These are phyloP conservation scores for Blastobasis lacticolella DNA, from an alignment of 2,888 invertebrate species.

Conservation along the genomic window DNA sequence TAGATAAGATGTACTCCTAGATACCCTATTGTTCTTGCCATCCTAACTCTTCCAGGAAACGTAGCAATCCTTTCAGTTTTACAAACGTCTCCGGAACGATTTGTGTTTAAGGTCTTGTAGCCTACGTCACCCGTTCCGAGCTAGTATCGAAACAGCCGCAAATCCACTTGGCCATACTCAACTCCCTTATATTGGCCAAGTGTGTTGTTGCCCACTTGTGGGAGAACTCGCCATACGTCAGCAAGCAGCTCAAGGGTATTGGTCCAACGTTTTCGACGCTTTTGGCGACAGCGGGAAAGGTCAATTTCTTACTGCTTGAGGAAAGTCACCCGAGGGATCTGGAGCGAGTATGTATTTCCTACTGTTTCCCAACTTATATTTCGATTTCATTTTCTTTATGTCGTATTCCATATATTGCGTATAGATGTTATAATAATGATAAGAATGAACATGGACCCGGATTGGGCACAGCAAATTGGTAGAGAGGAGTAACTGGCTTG, in stretches of 20 bases:
- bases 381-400: no score
- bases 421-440: no score
- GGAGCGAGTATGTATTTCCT: conserved; percentile 74
- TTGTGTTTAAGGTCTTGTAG: conserved; percentile 63
- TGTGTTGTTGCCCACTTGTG: conserved; percentile 80
- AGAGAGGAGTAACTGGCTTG: no score
- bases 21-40: no score
- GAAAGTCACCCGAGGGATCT: conserved; percentile 82
- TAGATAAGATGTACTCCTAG: no score
- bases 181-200: conserved; percentile 77
- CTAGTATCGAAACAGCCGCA: conserved; percentile 33
- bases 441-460: no score
- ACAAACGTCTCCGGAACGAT: no score
- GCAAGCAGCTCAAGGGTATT: conserved; percentile 81
- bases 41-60: no score
- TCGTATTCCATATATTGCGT: no score
- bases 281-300: conserved; percentile 79
- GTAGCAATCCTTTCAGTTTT: no score
- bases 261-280: conserved; percentile 77
- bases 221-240: conserved; percentile 81
- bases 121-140: conserved; percentile 65
- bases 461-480: no score
- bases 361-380: no score
- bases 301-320: conserved; percentile 76
- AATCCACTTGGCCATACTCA: conserved; percentile 71